phyloP scores from a whole-genome alignment of 2,888 invertebrate species.

The Drosophila maculinotata region DNA sequence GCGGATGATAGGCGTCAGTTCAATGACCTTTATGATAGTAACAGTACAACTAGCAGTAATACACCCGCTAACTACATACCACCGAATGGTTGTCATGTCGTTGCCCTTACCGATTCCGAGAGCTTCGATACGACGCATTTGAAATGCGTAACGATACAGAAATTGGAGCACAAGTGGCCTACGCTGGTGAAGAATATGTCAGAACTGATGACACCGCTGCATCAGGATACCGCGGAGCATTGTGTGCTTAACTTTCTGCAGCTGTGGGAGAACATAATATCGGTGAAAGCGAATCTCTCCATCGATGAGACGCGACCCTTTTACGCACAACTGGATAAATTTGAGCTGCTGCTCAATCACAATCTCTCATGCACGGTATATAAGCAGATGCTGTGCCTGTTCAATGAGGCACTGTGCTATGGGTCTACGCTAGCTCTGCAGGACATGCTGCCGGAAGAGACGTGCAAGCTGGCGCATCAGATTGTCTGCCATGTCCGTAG shows the following conservation, averaged over 20 bases:
- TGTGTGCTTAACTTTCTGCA: slow-evolving; percentile 93
- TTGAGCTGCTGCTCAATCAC: slow-evolving; percentile 90
- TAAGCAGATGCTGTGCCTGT: slow-evolving; percentile 93
- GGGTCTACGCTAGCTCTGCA: slow-evolving; percentile 95
- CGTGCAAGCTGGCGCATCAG: slow-evolving; percentile 93
- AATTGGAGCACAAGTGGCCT: slow-evolving; percentile 94
- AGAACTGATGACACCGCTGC: slow-evolving; percentile 70
- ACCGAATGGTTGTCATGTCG: slow-evolving; percentile 80
- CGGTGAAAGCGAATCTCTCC: slow-evolving; percentile 95
- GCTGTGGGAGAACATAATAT: slow-evolving; percentile 95
- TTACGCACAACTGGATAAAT: slow-evolving; percentile 92
- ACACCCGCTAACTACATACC: slow-evolving; percentile 42
- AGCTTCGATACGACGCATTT: slow-evolving; percentile 94
- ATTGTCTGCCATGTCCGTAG: slow-evolving; percentile 95
- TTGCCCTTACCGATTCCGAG: slow-evolving; percentile 90
- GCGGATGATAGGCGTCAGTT: slow-evolving; percentile 17
- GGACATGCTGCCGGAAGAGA: slow-evolving; percentile 94
- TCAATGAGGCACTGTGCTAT: slow-evolving; percentile 96
- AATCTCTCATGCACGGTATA: slow-evolving; percentile 93
- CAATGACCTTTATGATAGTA: slow-evolving; percentile 33
- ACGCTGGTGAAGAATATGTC: slow-evolving; percentile 90
- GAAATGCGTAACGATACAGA: slow-evolving; percentile 94
- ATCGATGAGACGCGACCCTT: slow-evolving; percentile 95
- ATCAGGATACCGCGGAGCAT: slow-evolving; percentile 86
- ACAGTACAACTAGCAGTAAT: slow-evolving; percentile 34